These are phyloP conservation scores for Acyrthosiphon pisum DNA, from an alignment of 1,140 invertebrate species.

Conservation along the genomic window DNA sequence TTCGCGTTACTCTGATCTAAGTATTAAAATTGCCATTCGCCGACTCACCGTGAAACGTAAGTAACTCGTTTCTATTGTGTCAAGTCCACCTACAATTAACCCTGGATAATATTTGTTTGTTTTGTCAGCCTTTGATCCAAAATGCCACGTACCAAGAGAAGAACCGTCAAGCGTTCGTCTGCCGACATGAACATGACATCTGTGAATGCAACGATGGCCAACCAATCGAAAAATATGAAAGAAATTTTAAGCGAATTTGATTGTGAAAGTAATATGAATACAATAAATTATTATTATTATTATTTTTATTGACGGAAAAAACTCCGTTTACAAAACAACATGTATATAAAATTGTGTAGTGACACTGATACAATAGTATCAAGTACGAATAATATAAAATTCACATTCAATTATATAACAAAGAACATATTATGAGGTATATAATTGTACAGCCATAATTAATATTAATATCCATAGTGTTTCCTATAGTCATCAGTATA, in stretches of 20 bases:
- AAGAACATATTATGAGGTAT: no score
- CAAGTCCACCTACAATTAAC: not conserved
- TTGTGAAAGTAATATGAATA: slow-evolving; percentile 18
- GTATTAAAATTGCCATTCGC: not conserved
- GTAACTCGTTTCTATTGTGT: not conserved
- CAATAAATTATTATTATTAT: no score
- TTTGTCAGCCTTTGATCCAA: no score
- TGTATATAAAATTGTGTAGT: no score
- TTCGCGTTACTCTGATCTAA: not conserved
- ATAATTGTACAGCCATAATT: no score
- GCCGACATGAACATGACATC: not conserved
- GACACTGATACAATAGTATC: no score
- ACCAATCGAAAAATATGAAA: slow-evolving; percentile 40
- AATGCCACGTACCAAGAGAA: slow-evolving; percentile 51
- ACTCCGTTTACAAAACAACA: no score
- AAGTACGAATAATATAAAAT: no score
- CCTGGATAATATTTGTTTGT: not conserved
- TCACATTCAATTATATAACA: no score
- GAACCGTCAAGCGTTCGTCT: not conserved
- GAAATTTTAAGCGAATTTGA: slow-evolving; percentile 26
- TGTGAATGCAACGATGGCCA: not conserved
- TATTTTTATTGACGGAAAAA: no score
- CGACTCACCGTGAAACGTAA: not conserved
- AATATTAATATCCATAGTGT: no score
- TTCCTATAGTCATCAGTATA: no score